Conservation (phyloP, 2,113 vertebrate species). For the Siniperca knerii region DNA sequence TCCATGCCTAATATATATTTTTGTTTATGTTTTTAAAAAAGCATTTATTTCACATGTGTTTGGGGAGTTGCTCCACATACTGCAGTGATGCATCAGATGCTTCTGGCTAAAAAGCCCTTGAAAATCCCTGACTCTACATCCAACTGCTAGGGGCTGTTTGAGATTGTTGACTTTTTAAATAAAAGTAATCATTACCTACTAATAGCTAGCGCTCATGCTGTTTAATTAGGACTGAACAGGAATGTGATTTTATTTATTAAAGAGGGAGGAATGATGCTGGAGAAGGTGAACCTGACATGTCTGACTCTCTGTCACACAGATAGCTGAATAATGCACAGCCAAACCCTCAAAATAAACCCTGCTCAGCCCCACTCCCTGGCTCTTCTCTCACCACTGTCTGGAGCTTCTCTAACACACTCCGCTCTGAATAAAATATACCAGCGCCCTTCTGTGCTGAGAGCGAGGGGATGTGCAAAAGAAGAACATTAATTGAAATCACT, state of each 20-base stretch:
- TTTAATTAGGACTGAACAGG: constrained; percentile 65
- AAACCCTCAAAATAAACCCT: constrained; percentile 67
- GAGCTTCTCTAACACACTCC: constrained; percentile 51
- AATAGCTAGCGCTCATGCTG: constrained; percentile 52
- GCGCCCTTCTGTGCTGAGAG: constrained; percentile 33
- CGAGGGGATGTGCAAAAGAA: constrained; percentile 51
- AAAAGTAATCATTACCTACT: constrained; percentile 60
- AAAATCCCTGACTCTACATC: neutral
- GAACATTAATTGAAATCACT: constrained; percentile 59
- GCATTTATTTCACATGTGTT: constrained; percentile 13
- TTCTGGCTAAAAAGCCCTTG: neutral
- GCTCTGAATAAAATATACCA: constrained; percentile 71
- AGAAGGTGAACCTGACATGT: constrained; percentile 57
- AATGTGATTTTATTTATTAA: constrained; percentile 59
- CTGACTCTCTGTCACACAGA: constrained; percentile 59
- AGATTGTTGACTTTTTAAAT: constrained; percentile 45
- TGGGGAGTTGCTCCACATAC: constrained; percentile 3
- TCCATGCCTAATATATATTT: neutral
- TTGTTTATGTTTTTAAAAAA: neutral
- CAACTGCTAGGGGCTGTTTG: constrained; percentile 14
- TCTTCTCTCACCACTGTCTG: constrained; percentile 42
- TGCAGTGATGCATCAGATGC: constrained; percentile 19
- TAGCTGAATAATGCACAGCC: constrained; percentile 77
- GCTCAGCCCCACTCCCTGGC: constrained; percentile 15
- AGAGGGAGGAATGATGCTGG: constrained; percentile 37